phyloP scores from a whole-genome alignment of 1,140 invertebrate genomes.

The Amyelois transitella region DNA sequence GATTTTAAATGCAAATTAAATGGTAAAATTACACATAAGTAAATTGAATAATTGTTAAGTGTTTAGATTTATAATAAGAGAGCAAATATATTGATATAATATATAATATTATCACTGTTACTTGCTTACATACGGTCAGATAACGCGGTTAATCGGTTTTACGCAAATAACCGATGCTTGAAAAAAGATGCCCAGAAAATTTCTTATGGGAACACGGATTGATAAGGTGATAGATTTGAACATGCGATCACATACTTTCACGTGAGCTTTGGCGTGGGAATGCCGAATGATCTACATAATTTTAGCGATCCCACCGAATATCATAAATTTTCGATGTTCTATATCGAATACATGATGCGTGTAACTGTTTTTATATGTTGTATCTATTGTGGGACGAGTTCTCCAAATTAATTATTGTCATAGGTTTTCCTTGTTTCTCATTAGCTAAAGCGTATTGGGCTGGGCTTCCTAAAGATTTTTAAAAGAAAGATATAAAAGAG shows the following conservation, averaged over 20 bases:
- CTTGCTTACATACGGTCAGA: background rate
- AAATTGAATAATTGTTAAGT: background rate
- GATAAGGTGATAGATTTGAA: slow-evolving; percentile 47
- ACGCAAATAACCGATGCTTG: slow-evolving; percentile 33
- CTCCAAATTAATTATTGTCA: too few species aligned
- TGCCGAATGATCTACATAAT: slow-evolving; percentile 36
- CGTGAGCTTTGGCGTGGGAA: slow-evolving; percentile 54
- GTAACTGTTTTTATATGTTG: too few species aligned
- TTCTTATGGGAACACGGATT: slow-evolving; percentile 46
- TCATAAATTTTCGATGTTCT: slow-evolving; percentile 27
- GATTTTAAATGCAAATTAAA: too few species aligned
- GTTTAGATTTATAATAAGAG: background rate
- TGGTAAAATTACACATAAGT: too few species aligned
- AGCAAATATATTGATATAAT: too few species aligned
- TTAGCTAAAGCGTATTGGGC: too few species aligned
- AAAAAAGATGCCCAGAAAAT: slow-evolving; percentile 29
- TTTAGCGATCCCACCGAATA: slow-evolving; percentile 19
- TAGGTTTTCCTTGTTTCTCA: too few species aligned
- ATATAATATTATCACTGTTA: background rate
- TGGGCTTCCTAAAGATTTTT: too few species aligned
- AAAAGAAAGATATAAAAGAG: too few species aligned
- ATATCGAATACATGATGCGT: too few species aligned
- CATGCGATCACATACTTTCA: slow-evolving; percentile 54
- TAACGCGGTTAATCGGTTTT: slow-evolving; percentile 21
- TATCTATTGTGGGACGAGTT: too few species aligned